Base-by-base conservation (phyloP, 2,113 vertebrate genomes). In the Dryoscopus gambensis region DNA sequence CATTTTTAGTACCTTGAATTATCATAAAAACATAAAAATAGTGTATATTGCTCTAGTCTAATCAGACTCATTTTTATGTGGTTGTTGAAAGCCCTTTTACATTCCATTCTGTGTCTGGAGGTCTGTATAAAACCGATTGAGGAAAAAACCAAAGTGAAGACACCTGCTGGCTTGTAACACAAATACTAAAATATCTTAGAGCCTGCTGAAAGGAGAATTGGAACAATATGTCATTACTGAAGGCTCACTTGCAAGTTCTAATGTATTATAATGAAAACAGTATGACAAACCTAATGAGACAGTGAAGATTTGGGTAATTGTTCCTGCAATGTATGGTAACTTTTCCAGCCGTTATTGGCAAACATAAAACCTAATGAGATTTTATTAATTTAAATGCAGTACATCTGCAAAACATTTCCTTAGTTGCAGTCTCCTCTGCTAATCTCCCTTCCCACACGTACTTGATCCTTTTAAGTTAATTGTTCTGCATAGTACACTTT, bases 201-300 rank as follows among this genome's bases (percentile, higher is more conserved):
- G 98, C 97, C 98, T 98, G 98, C 98, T 98, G 98, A 98, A 98
- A 98, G 97, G 96, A 97, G 98, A 98, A 98, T 98, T 99, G 98
- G 98, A 98, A 98, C 98, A 98, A 98, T 98, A 98, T 98, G 98
- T 99, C 98, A 98, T 98, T 98, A 98, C 98, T 98, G 98, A 98
- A 98, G 97, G 98, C 97, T 98, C 98, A 98, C 98, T 99, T 99
- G 98, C 98, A 99, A 98, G 98, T 98, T 98, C 97, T 98, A 98
- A 97, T 98, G 98, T 98, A 98, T 98, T 98, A 98, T 99, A 99
- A 99, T 99, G 98, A 98, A 98, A 99, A 99, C 98, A 99, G 98
- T 98, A 98, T 99, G 99, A 98, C 98, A 98, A 98, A 98, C 97
- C 98, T 99, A 98, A 99, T 98, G 98, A 98, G 98, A 98, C 98